Evolutionary conservation across 2,113 vertebrate genomes (phyloP).

Genomic region (Silurus meridionalis): DNA sequence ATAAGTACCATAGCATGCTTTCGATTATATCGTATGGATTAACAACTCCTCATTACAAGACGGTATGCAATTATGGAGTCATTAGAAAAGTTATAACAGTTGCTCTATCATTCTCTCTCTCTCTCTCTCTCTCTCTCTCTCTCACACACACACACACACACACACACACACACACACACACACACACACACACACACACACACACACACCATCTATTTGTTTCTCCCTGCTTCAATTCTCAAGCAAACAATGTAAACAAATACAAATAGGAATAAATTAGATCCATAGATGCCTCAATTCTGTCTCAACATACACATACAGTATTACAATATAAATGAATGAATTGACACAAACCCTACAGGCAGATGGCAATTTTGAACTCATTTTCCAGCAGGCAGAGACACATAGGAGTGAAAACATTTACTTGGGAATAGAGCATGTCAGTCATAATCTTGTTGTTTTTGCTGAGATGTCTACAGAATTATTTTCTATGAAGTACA

Average conservation of each 20-base stretch:
- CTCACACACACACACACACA: background rate
- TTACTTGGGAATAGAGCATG: background rate
- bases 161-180: background rate
- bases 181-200: too few species aligned
- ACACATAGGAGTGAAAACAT: background rate
- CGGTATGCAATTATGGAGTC: background rate
- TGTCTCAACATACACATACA: background rate
- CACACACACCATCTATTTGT: background rate
- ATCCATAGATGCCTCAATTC: background rate
- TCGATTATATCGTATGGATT: background rate
- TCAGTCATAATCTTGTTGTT: background rate
- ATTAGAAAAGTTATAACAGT: background rate
- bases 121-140: slow-evolving; percentile 10
- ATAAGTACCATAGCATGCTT: background rate
- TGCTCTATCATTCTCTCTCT: background rate
- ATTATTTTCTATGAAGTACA: background rate
- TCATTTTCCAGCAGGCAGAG: background rate
- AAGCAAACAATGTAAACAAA: background rate
- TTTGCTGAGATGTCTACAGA: background rate
- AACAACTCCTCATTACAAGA: slow-evolving; percentile 10
- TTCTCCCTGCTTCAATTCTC: background rate
- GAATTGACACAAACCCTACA: background rate
- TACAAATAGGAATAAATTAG: background rate
- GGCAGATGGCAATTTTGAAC: background rate
- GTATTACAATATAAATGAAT: background rate